These are phyloP conservation scores for Anser brachyrhynchus DNA, from an alignment of 2,113 vertebrate genomes.

Conservation along the genomic window DNA sequence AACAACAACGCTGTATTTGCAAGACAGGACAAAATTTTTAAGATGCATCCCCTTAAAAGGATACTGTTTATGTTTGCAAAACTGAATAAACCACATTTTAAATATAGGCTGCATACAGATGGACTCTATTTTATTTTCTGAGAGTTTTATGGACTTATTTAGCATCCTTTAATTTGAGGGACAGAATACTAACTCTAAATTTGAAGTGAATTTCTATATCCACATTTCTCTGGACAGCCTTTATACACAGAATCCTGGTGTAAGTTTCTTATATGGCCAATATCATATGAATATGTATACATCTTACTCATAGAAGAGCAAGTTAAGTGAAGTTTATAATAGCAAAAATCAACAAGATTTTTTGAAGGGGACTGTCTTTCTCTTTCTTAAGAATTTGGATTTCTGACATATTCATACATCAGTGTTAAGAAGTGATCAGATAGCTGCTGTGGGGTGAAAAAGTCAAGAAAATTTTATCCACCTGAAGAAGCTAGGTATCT, in stretches of 20 bases:
- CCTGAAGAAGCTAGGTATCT: background rate
- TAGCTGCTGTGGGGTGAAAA: background rate
- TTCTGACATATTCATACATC: background rate
- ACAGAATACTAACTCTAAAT: background rate
- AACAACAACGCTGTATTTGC: background rate
- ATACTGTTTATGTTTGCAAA: background rate
- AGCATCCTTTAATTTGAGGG: background rate
- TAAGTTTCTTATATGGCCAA: background rate
- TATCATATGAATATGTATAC: background rate
- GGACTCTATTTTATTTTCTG: background rate
- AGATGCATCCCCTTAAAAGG: background rate
- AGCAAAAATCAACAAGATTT: accelerated
- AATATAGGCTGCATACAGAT: background rate
- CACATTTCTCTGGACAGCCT: background rate
- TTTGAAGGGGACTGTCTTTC: background rate
- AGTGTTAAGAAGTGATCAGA: background rate
- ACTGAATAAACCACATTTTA: background rate
- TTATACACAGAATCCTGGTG: background rate
- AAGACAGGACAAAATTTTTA: background rate
- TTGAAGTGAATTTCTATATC: background rate
- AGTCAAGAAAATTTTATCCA: background rate
- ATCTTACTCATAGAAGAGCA: background rate
- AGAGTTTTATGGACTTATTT: background rate
- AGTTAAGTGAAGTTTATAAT: background rate
- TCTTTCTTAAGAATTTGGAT: background rate